Base-by-base conservation (phyloP, 2,797 vertebrate genomes). In the Tenualosa thibaudeaui region DNA sequence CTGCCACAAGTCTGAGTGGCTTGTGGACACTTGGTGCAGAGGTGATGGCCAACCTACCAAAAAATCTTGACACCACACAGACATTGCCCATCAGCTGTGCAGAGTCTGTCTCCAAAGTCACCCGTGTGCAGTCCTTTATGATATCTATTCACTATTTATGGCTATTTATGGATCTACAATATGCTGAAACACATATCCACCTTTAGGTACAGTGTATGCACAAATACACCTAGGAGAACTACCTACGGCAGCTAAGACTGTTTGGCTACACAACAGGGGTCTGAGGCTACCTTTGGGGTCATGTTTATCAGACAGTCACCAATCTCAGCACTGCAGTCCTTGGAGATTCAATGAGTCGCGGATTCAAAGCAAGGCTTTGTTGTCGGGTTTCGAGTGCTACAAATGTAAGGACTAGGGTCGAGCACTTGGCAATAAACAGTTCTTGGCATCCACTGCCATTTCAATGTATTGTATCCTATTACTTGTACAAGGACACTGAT, bases 391-490 rank as follows among this genome's bases (percentile, higher is more conserved):
- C 37, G 6, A 43, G 37, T 37, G 68, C 68, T 40, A 15, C 12
- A 31, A 75, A 75, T 75, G 31, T 75, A 10, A 10, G 62, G 26
- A 31, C 62, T 68, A 68, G 8, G 26, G 31, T 75, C 19, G 31
- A 31, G 68, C 68, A 37, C 68, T 43, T 19, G 68, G 68, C 68
- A 75, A 75, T 5, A 2, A 15, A 75, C 0, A 15, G 68, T 43
- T 75, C 68, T 19, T 75, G 68, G 68, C 68, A 75, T 75, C 31
- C 40, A 22, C 43, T 78, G 17, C 71, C 40, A 46, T 78, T 78
- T 46, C 46, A 78, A 78, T 78, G 40, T 40, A 78, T 78, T 78
- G 71, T 78, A 46, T 78, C 71, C 37, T 46, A 19, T 78, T 78
- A 46, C 71, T 78, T 78, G 19, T 4, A 40, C 26, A 78, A 46